These are phyloP conservation scores for Anguilla anguilla DNA, from an alignment of 2,797 vertebrate genomes.

Conservation along the genomic window DNA sequence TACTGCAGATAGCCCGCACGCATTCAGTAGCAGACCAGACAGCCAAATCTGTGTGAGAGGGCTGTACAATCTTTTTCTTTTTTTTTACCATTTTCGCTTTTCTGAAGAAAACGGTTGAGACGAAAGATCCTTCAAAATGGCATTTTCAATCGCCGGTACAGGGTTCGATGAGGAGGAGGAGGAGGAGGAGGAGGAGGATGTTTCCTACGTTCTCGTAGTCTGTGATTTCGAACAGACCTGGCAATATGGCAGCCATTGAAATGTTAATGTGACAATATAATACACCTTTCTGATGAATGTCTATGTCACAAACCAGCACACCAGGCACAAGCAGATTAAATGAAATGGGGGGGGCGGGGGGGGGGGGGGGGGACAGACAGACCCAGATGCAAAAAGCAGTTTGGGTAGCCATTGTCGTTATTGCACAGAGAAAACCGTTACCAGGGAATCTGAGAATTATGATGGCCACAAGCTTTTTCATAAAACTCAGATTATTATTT, in stretches of 20 bases:
- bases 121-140: background rate
- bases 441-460: background rate
- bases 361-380: too few species aligned
- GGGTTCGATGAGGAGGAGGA: background rate
- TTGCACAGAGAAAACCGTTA: background rate
- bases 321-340: background rate
- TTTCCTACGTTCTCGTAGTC: background rate
- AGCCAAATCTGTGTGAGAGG: background rate
- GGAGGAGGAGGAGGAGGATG: background rate
- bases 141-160: background rate
- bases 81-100: conserved; percentile 34
- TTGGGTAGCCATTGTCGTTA: background rate
- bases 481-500: background rate
- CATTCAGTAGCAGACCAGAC: background rate
- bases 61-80: background rate
- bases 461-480: background rate
- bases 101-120: background rate
- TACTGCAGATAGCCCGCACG: background rate
- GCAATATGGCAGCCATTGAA: background rate
- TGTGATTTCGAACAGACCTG: background rate
- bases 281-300: background rate
- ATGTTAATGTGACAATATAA: background rate
- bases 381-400: background rate
- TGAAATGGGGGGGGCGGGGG: too few species aligned
- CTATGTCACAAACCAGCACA: background rate